Evolutionary conservation across 1,140 invertebrate species (phyloP).

Genomic region (Mylabris phalerata): DNA sequence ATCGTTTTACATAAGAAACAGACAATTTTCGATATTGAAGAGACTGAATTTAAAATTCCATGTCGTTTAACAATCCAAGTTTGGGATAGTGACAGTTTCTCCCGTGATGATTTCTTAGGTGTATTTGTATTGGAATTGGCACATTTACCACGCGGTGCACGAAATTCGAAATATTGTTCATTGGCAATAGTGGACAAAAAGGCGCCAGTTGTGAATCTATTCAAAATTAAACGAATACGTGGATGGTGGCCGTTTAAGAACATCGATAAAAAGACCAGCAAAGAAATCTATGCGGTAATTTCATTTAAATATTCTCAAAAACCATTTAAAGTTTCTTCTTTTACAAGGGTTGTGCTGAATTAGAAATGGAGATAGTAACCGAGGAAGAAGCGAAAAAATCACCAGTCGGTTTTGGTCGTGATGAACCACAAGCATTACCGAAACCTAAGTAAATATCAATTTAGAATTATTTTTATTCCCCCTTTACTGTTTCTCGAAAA

Average conservation of each 20-base stretch:
- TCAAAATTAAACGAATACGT: conserved; percentile 60
- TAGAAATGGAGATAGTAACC: conserved; percentile 54
- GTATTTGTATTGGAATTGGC: conserved; percentile 38
- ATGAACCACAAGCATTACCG: conserved; percentile 52
- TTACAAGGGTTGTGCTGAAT: conserved; percentile 56
- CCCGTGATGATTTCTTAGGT: conserved; percentile 75
- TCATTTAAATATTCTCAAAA: conserved; percentile 3
- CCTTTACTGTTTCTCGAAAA: background rate
- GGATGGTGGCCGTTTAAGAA: conserved; percentile 79
- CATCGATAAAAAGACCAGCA: conserved; percentile 34
- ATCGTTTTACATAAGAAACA: conserved; percentile 54
- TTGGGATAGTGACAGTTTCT: conserved; percentile 73
- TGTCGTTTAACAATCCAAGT: conserved; percentile 59
- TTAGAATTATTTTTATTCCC: background rate
- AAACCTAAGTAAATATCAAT: conserved; percentile 48
- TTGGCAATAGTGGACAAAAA: conserved; percentile 52
- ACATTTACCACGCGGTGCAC: conserved; percentile 40
- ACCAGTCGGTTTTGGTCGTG: conserved; percentile 55
- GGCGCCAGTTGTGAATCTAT: conserved; percentile 66
- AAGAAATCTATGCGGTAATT: conserved; percentile 43
- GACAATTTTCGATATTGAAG: conserved; percentile 54
- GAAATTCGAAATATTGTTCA: conserved; percentile 51
- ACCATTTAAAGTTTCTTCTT: conserved; percentile 16
- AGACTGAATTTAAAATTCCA: conserved; percentile 60
- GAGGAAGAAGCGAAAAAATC: conserved; percentile 49